Percentiles rank a stretch among this genome's conserved stretches.
Conservation (phyloP, 2,113 vertebrate genomes). For the Pungitius pungitius region DNA sequence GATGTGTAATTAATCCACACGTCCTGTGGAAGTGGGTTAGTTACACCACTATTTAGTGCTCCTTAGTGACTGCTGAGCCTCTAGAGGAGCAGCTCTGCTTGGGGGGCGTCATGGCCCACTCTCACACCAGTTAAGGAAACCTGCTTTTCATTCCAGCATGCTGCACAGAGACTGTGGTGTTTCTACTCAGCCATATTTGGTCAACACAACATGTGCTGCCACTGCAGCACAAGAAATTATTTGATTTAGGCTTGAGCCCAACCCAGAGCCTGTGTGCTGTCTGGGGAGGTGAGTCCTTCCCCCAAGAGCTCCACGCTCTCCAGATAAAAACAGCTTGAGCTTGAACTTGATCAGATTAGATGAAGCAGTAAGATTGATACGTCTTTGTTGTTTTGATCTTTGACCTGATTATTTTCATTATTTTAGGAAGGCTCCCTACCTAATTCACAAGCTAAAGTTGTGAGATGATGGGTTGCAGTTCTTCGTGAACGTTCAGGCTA, state of each 20-base stretch:
- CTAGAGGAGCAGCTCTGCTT: neutral
- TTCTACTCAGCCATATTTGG: slow-evolving; percentile 82
- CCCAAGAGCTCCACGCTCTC: neutral
- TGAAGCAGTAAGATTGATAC: neutral
- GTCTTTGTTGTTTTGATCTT: neutral
- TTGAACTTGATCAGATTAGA: neutral
- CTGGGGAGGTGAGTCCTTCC: slow-evolving; percentile 37
- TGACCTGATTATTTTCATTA: slow-evolving; percentile 5
- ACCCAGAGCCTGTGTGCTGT: slow-evolving; percentile 39
- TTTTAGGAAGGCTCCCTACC: no score
- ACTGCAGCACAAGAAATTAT: slow-evolving; percentile 61
- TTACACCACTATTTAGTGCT: neutral
- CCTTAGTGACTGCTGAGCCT: slow-evolving; percentile 7
- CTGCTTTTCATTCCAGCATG: slow-evolving; percentile 70
- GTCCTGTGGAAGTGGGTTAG: neutral
- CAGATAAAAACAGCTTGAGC: neutral
- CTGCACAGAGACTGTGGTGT: slow-evolving; percentile 53
- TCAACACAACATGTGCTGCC: slow-evolving; percentile 72
- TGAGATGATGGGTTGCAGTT: neutral
- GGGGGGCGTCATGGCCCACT: slow-evolving; percentile 34
- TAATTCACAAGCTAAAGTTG: neutral
- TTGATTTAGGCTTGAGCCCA: slow-evolving; percentile 59
- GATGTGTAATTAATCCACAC: neutral
- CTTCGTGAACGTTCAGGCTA: neutral
- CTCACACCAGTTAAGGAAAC: slow-evolving; percentile 78